Evolutionary conservation across 2,888 invertebrate genomes (phyloP).

Genomic region (Tridacna gigas): DNA sequence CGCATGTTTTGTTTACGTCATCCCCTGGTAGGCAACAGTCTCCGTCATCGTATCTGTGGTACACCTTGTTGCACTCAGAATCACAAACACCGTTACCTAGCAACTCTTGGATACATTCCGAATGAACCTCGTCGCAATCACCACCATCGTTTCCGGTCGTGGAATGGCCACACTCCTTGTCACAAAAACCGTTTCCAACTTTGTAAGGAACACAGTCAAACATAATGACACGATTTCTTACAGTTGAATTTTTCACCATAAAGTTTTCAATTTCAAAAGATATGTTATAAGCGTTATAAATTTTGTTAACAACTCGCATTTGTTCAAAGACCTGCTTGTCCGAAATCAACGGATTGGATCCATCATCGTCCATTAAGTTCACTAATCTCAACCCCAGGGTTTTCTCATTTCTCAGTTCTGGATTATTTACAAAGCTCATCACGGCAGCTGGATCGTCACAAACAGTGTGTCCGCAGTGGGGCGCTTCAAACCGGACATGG

Average conservation of each 20-base stretch:
- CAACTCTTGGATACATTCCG: slow-evolving; percentile 64
- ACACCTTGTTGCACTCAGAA: slow-evolving; percentile 76
- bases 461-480: slow-evolving; percentile 81
- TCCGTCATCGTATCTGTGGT: slow-evolving; percentile 80
- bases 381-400: slow-evolving; percentile 76
- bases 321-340: slow-evolving; percentile 74
- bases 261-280: slow-evolving; percentile 67
- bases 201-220: slow-evolving; percentile 76
- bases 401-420: slow-evolving; percentile 69
- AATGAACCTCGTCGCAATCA: slow-evolving; percentile 77
- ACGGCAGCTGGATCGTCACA: slow-evolving; percentile 81
- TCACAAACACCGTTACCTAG: slow-evolving; percentile 80
- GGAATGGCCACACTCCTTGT: slow-evolving; percentile 76
- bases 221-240: slow-evolving; percentile 73
- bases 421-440: slow-evolving; percentile 69
- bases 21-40: slow-evolving; percentile 78
- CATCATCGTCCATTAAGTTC: slow-evolving; percentile 78
- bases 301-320: slow-evolving; percentile 70
- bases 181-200: slow-evolving; percentile 79
- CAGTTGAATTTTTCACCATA: slow-evolving; percentile 69
- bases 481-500: slow-evolving; percentile 68
- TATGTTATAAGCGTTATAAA: slow-evolving; percentile 81
- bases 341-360: slow-evolving; percentile 74
- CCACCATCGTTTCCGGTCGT: slow-evolving; percentile 82
- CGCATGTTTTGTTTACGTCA: slow-evolving; percentile 70